Percentiles rank a stretch among this genome's conserved stretches.
Conservation (phyloP, 2,797 vertebrate genomes). For the Tapirus indicus region DNA sequence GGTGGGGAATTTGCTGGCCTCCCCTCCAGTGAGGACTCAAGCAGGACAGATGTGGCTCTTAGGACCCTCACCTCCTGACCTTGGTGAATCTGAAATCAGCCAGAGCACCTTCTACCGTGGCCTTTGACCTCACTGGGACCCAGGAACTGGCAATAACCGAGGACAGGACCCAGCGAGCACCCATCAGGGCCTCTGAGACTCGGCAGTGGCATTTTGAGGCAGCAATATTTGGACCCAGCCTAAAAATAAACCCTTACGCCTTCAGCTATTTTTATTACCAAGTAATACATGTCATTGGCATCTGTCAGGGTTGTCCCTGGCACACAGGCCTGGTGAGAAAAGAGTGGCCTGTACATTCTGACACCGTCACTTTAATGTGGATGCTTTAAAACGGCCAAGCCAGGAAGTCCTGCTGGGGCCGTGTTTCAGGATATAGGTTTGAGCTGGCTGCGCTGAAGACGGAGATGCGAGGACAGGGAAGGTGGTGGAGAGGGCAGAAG, state of each 20-base stretch:
- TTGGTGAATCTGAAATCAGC: neutral
- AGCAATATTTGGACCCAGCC: neutral
- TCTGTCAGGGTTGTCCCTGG: neutral
- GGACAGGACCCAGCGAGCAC: neutral
- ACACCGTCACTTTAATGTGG: neutral
- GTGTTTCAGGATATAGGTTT: neutral
- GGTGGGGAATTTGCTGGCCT: neutral
- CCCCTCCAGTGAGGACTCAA: neutral
- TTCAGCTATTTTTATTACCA: slow-evolving; percentile 57
- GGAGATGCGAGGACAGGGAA: neutral
- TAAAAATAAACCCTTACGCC: slow-evolving; percentile 48
- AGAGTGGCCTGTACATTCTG: neutral
- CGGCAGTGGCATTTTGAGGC: neutral
- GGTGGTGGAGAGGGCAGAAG: too few species aligned
- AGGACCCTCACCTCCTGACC: neutral
- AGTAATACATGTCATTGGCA: neutral
- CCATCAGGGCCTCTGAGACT: neutral
- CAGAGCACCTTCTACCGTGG: neutral
- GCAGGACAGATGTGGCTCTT: neutral
- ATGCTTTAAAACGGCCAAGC: neutral
- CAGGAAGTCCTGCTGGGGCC: neutral
- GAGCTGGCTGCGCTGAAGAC: neutral
- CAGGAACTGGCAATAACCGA: neutral
- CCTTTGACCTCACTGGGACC: neutral
- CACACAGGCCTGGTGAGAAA: neutral